Evolutionary conservation across 2,113 vertebrate genomes (phyloP).

Genomic region (Catharus bicknelli): DNA sequence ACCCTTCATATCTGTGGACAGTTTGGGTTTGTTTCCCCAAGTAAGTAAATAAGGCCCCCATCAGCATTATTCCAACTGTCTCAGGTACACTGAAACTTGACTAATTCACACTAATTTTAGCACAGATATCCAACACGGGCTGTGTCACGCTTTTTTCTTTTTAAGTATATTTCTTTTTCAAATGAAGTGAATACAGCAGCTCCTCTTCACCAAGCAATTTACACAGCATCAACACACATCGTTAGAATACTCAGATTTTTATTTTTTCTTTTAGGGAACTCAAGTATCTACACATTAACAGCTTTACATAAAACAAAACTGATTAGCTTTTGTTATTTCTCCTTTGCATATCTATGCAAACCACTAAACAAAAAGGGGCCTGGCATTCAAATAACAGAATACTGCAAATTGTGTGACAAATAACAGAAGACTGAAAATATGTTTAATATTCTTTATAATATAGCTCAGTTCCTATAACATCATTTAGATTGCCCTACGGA

Average conservation of each 20-base stretch:
- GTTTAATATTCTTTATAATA: conserved; percentile 25
- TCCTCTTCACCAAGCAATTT: not conserved
- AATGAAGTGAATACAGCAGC: conserved; percentile 18
- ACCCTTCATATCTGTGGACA: accelerated
- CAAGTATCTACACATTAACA: conserved; percentile 32
- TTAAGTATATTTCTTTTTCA: conserved; percentile 1
- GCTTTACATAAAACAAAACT: conserved; percentile 48
- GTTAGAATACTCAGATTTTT: not conserved
- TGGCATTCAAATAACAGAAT: not conserved
- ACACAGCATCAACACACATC: not conserved
- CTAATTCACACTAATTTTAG: conserved; percentile 7
- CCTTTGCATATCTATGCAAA: conserved; percentile 2
- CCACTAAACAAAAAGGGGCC: not conserved
- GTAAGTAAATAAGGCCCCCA: not conserved
- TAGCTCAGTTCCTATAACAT: not conserved
- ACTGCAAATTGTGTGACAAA: conserved; percentile 19
- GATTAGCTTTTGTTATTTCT: conserved; percentile 42
- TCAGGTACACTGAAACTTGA: not conserved
- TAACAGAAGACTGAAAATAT: conserved; percentile 17
- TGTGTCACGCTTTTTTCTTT: not conserved
- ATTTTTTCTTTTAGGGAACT: not conserved
- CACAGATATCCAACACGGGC: not conserved
- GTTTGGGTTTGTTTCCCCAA: not conserved
- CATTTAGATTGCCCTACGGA: not conserved
- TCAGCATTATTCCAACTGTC: not conserved